phyloP scores from a whole-genome alignment of 2,113 vertebrate genomes.

The Brachirus orientalis region DNA sequence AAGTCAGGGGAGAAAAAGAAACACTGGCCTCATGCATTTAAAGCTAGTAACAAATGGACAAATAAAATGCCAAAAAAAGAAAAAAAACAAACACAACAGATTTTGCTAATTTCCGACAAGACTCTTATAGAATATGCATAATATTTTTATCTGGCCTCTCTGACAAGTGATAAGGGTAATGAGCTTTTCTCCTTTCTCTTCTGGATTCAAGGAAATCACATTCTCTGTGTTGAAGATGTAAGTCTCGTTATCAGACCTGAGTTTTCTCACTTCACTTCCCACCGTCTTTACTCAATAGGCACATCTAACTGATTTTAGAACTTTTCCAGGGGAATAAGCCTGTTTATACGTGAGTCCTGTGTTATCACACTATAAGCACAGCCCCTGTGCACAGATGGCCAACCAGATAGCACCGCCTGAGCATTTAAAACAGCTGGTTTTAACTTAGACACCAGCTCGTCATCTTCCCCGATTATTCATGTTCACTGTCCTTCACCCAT shows the following conservation, averaged over 20 bases:
- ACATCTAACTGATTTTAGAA: slow-evolving; percentile 76
- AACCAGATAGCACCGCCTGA: slow-evolving; percentile 61
- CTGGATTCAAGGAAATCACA: slow-evolving; percentile 68
- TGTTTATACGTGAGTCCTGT: slow-evolving; percentile 54
- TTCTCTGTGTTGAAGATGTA: slow-evolving; percentile 74
- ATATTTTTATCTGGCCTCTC: slow-evolving; percentile 69
- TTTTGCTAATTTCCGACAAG: slow-evolving; percentile 68
- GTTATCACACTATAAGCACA: slow-evolving; percentile 63
- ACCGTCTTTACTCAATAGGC: slow-evolving; percentile 75
- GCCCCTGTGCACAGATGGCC: slow-evolving; percentile 49
- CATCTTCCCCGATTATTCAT: slow-evolving; percentile 24
- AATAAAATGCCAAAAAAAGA: slow-evolving; percentile 37
- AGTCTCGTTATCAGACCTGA: slow-evolving; percentile 79
- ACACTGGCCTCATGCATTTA: slow-evolving; percentile 44
- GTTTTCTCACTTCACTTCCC: slow-evolving; percentile 74
- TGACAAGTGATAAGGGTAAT: slow-evolving; percentile 78
- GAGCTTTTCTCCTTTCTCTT: slow-evolving; percentile 70
- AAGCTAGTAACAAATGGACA: slow-evolving; percentile 50
- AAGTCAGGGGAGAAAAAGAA: slow-evolving; percentile 55
- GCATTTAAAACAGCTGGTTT: slow-evolving; percentile 44
- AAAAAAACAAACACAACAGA: no score
- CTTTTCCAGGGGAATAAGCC: slow-evolving; percentile 67
- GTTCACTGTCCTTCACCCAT: slow-evolving; percentile 2
- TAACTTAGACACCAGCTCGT: slow-evolving; percentile 48
- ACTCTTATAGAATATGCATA: slow-evolving; percentile 64